These are phyloP conservation scores for Acropora yongei DNA, from an alignment of 64 coral and sea anemone genomes.

Conservation along the genomic window DNA sequence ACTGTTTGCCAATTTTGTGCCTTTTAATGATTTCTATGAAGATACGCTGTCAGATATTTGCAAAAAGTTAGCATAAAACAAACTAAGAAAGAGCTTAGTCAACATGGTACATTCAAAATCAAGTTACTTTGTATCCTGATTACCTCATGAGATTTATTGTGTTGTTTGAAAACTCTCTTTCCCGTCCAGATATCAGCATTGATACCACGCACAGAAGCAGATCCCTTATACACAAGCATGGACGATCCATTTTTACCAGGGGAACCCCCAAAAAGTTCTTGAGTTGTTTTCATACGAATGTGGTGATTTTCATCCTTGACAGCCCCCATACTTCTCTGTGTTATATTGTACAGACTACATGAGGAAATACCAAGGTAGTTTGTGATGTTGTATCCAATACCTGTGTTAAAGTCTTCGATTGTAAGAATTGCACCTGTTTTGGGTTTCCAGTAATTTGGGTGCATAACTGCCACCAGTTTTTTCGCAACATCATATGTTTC, in stretches of 20 bases:
- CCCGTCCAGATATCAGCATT: slow-evolving; percentile 78
- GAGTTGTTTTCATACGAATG: slow-evolving; percentile 73
- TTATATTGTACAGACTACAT: slow-evolving; percentile 1
- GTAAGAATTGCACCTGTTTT: neutral
- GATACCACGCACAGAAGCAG: slow-evolving; percentile 74
- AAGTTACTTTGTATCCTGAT: neutral
- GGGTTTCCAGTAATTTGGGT: neutral
- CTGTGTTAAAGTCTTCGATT: slow-evolving; percentile 78
- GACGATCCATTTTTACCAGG: slow-evolving; percentile 28
- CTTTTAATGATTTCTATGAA: too few relatives aligned
- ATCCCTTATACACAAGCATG: slow-evolving; percentile 59
- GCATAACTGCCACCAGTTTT: slow-evolving; percentile 36
- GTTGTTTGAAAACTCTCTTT: neutral
- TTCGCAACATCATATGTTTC: slow-evolving; percentile 80
- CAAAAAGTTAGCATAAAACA: too few relatives aligned
- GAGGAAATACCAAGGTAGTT: neutral
- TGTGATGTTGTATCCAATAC: slow-evolving; percentile 51
- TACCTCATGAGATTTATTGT: neutral
- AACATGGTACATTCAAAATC: too few relatives aligned
- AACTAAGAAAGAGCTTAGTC: too few relatives aligned
- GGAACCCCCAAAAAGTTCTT: slow-evolving; percentile 39
- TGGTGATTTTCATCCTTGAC: slow-evolving; percentile 42
- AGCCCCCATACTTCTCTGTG: neutral
- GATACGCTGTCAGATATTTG: too few relatives aligned
- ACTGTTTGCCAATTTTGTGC: too few relatives aligned